Percentiles rank a stretch among this genome's conserved stretches.
These are phyloP conservation scores for Nyctalus aviator DNA, from an alignment of 2,797 vertebrate genomes.

Conservation along the genomic window DNA sequence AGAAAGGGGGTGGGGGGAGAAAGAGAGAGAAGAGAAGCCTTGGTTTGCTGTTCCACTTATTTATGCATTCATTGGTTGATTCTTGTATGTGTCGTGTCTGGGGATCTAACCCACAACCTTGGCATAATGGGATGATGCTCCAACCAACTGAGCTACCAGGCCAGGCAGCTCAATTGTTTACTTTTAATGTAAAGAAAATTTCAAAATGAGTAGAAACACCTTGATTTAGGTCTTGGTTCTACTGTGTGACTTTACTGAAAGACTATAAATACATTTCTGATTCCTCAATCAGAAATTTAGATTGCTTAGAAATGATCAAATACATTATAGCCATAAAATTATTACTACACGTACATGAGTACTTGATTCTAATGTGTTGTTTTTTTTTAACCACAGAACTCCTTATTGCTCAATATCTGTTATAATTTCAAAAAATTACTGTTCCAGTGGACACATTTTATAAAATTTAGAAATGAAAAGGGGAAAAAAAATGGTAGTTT, in stretches of 20 bases:
- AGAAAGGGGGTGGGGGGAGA: too few relatives aligned
- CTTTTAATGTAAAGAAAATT: constrained; percentile 1
- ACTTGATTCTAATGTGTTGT: background rate
- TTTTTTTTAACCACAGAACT: background rate
- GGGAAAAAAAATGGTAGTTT: background rate
- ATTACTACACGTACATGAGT: background rate
- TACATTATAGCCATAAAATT: background rate
- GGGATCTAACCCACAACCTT: background rate
- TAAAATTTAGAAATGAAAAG: constrained; percentile 36
- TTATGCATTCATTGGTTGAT: background rate
- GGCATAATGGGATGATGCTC: background rate
- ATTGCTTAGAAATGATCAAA: background rate
- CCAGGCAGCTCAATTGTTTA: background rate
- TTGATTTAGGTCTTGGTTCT: background rate
- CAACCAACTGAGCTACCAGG: background rate
- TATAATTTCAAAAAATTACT: background rate
- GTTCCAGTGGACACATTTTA: background rate
- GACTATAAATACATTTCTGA: background rate
- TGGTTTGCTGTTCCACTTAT: background rate
- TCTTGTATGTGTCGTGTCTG: background rate
- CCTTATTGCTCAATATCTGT: background rate
- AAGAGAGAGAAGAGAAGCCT: too few relatives aligned
- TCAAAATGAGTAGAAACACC: background rate
- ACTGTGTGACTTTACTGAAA: background rate
- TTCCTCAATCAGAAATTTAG: background rate